Evolutionary conservation across 2,888 invertebrate genomes (phyloP), one percentile per base, ranked within the genome.

Genomic region (Lithophane socia): DNA sequence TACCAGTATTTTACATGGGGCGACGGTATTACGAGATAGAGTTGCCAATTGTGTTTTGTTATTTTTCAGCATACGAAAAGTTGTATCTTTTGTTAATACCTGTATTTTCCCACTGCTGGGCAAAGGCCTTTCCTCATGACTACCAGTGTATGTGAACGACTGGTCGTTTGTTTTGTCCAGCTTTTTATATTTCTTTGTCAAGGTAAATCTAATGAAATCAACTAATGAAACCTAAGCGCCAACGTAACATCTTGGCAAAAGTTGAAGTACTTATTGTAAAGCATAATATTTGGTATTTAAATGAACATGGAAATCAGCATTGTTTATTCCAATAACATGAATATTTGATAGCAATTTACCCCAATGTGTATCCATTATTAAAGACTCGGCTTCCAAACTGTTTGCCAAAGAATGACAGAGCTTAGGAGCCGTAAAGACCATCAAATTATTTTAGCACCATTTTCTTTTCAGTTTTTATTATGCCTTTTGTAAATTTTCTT

Each of bases 261-360:
- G n/a, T 18, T 16, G 18, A 21, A 74, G 47, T 29, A n/a, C 3
- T 47, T 73, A 47, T 47, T n/a, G 16, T 12, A 44, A 29, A 63
- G 9, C 16, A 18, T 24, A 13, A 44, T 77, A 16, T 12, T 49
- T 21, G 16, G 7, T 64, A 78, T 79, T 42, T 56, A 67, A n/a
- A 77, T 61, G 44, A 77, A 47, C 24, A 81, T 73, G 21, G 29
- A 81, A 61, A 63, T 54, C 73, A 37, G 8, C 24, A 24, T 21
- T 73, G 16, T 63, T 73, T 81, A 63, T 63, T 73, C n/a, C 16
- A 73, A 21, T 64, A 58, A 18, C 52, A 75, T 52, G 64, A 78
- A 78, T 78, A 49, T 82, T 65, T 65, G 37, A 82, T 24, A 44
- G 9, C 52, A 65, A 58, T 82, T 78, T 44, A 56, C 58, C 56